A percentile compares a stretch with the other conserved stretches of the same genome.
Conservation (phyloP, 2,888 invertebrate species). For the Omphaloscelis lunosa region DNA sequence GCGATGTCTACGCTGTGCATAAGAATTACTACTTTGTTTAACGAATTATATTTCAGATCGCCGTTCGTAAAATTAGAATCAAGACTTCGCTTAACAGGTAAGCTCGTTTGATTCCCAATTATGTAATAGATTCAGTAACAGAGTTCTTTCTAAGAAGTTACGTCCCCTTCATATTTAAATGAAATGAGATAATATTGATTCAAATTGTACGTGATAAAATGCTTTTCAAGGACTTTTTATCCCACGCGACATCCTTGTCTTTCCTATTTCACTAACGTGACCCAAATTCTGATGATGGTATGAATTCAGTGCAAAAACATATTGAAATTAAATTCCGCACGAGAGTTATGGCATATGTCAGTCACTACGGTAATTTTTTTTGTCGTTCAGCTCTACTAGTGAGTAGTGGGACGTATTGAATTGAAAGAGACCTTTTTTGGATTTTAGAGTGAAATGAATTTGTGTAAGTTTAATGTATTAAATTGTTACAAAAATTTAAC, state of each 20-base stretch:
- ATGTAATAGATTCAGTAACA: too few species aligned
- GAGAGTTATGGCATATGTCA: constrained; percentile 40
- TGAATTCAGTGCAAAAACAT: constrained; percentile 64
- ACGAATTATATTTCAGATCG: too few species aligned
- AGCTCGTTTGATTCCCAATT: too few species aligned
- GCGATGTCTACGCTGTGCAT: too few species aligned
- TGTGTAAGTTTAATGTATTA: background rate
- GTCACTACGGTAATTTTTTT: constrained; percentile 33
- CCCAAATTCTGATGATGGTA: constrained; percentile 61
- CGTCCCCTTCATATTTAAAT: background rate
- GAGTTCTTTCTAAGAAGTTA: too few species aligned
- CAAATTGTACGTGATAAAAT: background rate
- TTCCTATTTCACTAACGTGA: constrained; percentile 51
- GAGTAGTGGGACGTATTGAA: background rate
- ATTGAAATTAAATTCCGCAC: constrained; percentile 68
- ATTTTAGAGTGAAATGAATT: constrained; percentile 1
- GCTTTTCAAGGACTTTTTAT: background rate
- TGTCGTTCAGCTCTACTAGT: background rate
- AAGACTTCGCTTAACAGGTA: too few species aligned
- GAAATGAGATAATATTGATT: background rate
- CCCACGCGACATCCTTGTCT: constrained; percentile 11
- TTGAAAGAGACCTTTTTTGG: background rate
- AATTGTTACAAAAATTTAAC: background rate
- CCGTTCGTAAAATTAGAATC: too few species aligned
- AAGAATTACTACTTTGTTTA: too few species aligned